These are phyloP conservation scores for Chionis minor DNA, from an alignment of 2,113 vertebrate genomes.

Conservation along the genomic window DNA sequence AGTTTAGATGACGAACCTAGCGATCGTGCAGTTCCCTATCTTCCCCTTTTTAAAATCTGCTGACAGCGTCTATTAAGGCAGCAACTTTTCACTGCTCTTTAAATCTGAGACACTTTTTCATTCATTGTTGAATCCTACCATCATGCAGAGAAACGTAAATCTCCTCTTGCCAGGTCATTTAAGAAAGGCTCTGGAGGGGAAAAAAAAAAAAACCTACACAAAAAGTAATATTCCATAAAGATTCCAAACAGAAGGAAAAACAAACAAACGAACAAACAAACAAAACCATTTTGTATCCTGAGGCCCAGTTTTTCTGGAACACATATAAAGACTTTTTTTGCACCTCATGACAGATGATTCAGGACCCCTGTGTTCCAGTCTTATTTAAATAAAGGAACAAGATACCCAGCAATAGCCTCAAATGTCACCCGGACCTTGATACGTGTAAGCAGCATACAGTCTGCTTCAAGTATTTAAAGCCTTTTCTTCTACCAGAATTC, in stretches of 20 bases:
- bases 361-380: background rate
- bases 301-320: background rate
- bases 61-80: background rate
- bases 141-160: slow-evolving; percentile 12
- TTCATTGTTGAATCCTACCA: background rate
- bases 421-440: background rate
- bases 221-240: background rate
- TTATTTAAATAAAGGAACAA: background rate
- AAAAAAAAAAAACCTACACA: background rate
- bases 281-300: background rate
- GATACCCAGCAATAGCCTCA: background rate
- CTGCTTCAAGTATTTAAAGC: background rate
- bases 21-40: background rate
- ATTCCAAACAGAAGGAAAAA: background rate
- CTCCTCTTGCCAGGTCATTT: background rate
- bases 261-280: background rate
- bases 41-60: background rate
- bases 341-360: background rate
- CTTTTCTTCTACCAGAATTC: background rate
- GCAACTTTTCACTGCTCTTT: background rate
- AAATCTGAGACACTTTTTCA: background rate
- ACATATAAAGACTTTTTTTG: background rate
- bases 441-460: fast-evolving
- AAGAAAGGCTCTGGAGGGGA: background rate
- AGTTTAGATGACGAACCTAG: background rate